Percentiles rank a stretch among this genome's conserved stretches.
Conservation (phyloP, 1,140 invertebrate species). For the Liolophura sinensis region DNA sequence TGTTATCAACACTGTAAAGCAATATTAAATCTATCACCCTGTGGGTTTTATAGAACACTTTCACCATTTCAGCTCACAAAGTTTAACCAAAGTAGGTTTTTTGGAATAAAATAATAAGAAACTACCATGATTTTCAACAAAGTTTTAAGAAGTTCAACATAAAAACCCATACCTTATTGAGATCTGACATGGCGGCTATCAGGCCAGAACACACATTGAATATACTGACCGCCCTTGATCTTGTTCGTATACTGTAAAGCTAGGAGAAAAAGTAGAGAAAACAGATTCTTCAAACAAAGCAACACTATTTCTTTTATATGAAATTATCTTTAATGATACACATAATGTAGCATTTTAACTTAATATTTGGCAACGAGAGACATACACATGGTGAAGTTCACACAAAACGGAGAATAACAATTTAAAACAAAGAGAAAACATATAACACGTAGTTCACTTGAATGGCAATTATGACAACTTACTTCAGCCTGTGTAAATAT, state of each 20-base stretch:
- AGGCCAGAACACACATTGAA: constrained; percentile 68
- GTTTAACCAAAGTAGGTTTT: no score
- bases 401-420: background rate
- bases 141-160: background rate
- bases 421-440: background rate
- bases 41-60: no score
- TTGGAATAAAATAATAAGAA: no score
- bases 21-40: no score
- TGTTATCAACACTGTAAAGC: no score
- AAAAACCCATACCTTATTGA: constrained; percentile 60
- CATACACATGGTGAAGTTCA: background rate
- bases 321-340: no score
- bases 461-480: constrained; percentile 21
- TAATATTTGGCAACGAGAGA: background rate
- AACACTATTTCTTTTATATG: no score
- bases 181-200: constrained; percentile 65
- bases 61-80: no score
- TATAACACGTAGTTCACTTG: background rate
- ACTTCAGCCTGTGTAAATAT: constrained; percentile 72
- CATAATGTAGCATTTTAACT: constrained; percentile 3
- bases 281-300: constrained; percentile 1
- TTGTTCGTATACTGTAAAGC: constrained; percentile 66
- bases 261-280: constrained; percentile 59
- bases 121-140: no score
- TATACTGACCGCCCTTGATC: constrained; percentile 71